Evolutionary conservation across 2,113 vertebrate species (phyloP).

Genomic region (Guaruba guarouba): DNA sequence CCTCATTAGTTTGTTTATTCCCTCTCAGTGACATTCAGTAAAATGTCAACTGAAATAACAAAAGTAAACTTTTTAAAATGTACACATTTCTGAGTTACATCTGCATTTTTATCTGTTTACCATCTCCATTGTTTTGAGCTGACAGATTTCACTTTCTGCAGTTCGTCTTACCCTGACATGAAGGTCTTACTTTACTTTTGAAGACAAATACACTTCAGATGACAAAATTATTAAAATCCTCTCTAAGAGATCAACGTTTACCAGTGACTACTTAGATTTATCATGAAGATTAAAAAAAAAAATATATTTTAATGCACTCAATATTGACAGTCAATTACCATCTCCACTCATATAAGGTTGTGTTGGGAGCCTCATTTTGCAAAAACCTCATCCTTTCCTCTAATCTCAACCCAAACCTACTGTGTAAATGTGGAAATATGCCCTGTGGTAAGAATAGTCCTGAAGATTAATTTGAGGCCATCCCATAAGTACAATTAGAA

Average conservation of each 20-base stretch:
- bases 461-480: not conserved
- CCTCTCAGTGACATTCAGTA: slow-evolving; percentile 58
- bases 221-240: not conserved
- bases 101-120: slow-evolving; percentile 12
- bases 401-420: not conserved
- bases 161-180: not conserved
- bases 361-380: not conserved
- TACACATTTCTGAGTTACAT: not conserved
- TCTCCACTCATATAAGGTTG: not conserved
- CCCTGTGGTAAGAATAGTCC: not conserved
- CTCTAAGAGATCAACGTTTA: not conserved
- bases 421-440: not conserved
- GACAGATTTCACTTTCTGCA: not conserved
- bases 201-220: not conserved
- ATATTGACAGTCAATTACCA: not conserved
- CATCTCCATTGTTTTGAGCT: not conserved
- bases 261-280: not conserved
- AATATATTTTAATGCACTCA: not conserved
- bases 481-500: not conserved
- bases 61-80: slow-evolving; percentile 54
- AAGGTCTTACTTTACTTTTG: not conserved
- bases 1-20: slow-evolving; percentile 74
- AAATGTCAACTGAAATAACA: slow-evolving; percentile 69
- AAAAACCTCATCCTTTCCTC: not conserved
- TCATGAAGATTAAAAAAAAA: not conserved